Evolutionary conservation across 2,888 invertebrate genomes (phyloP).

Genomic region (Tachystola acroxantha): DNA sequence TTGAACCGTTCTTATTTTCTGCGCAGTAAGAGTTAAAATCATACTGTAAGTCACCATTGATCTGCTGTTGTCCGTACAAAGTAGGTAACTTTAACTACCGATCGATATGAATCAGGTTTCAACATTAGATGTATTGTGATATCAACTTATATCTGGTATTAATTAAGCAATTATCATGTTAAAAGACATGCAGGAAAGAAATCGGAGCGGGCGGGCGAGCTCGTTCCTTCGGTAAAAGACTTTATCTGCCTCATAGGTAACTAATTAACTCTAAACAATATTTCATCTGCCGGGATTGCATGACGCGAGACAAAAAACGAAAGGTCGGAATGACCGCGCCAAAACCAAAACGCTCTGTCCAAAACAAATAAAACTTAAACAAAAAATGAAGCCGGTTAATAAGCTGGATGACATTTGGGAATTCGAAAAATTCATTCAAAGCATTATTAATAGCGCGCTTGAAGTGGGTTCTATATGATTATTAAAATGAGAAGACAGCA

Average conservation of each 20-base stretch:
- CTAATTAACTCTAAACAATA: slow-evolving; percentile 76
- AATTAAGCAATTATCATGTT: too few relatives aligned
- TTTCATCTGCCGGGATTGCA: slow-evolving; percentile 67
- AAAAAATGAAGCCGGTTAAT: slow-evolving; percentile 76
- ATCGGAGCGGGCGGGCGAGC: too few relatives aligned
- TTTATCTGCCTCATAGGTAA: slow-evolving; percentile 46
- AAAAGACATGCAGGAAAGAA: too few relatives aligned
- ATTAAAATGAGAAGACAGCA: slow-evolving; percentile 64
- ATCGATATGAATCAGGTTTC: too few relatives aligned
- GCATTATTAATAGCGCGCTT: slow-evolving; percentile 70
- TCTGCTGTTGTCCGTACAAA: too few relatives aligned
- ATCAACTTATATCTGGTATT: too few relatives aligned
- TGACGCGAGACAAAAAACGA: slow-evolving; percentile 71
- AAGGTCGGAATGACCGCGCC: slow-evolving; percentile 72
- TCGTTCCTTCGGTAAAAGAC: too few relatives aligned
- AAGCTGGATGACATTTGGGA: slow-evolving; percentile 77
- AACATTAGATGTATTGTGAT: too few relatives aligned
- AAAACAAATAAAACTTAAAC: slow-evolving; percentile 72
- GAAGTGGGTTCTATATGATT: slow-evolving; percentile 56
- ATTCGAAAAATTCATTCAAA: slow-evolving; percentile 73
- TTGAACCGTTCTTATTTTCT: too few relatives aligned
- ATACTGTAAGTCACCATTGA: too few relatives aligned
- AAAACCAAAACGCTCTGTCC: slow-evolving; percentile 69
- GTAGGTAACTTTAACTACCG: too few relatives aligned
- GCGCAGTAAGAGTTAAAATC: too few relatives aligned